These are phyloP conservation scores for rabbit (Oryctolagus cuniculus) DNA, from an alignment of 2,113 vertebrate genomes.

Conservation along the genomic window DNA sequence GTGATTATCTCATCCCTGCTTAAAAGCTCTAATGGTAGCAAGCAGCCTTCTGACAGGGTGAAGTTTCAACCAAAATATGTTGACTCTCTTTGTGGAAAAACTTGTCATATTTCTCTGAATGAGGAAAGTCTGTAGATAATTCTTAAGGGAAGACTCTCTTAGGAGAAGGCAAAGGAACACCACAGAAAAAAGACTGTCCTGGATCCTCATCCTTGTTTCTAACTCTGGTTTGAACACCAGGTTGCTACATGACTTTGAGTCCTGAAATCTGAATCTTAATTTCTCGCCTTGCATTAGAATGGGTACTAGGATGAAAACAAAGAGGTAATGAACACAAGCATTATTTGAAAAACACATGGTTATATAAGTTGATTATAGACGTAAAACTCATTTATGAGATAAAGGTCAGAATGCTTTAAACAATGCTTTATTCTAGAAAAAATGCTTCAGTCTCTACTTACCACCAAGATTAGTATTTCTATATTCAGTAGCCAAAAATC, in stretches of 20 bases:
- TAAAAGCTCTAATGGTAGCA: conserved; percentile 75
- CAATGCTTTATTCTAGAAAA: conserved; percentile 16
- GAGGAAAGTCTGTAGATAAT: conserved; percentile 59
- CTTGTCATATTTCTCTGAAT: conserved; percentile 63
- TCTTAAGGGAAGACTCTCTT: conserved; percentile 8
- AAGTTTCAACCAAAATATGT: conserved; percentile 82
- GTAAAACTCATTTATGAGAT: background rate
- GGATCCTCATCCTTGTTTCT: background rate
- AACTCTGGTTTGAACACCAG: background rate
- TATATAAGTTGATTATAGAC: background rate
- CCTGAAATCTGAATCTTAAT: background rate
- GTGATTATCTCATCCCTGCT: conserved; percentile 83
- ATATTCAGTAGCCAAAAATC: background rate
- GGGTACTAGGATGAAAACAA: background rate
- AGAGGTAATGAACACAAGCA: background rate
- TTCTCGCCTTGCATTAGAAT: background rate
- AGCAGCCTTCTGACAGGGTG: conserved; percentile 74
- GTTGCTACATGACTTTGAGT: background rate
- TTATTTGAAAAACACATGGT: conserved; percentile 4
- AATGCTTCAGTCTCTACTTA: background rate
- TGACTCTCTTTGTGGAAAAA: conserved; percentile 77
- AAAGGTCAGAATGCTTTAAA: background rate
- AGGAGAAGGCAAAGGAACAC: background rate
- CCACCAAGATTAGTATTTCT: conserved; percentile 19
- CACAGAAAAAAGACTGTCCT: background rate